Percentiles rank a stretch among this genome's conserved stretches.
Evolutionary conservation across 2,113 vertebrate species (phyloP).

Genomic region (Egretta garzetta): DNA sequence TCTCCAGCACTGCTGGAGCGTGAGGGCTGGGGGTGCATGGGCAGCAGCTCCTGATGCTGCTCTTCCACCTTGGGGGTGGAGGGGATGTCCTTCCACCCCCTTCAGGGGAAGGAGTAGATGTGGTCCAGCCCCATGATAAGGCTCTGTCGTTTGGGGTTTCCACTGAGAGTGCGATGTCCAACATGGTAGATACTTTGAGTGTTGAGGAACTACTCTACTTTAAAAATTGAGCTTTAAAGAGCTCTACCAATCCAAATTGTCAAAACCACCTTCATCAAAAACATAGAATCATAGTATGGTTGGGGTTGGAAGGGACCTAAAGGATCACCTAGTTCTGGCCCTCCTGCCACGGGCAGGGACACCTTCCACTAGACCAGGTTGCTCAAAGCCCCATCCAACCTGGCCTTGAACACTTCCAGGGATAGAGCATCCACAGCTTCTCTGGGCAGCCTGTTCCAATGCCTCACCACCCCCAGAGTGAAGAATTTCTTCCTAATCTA

Average conservation of each 20-base stretch:
- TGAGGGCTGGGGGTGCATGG: not conserved
- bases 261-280: not conserved
- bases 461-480: too few species aligned
- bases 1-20: not conserved
- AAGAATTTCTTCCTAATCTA: not conserved
- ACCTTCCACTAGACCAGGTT: too few species aligned
- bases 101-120: not conserved
- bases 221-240: not conserved
- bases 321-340: not conserved
- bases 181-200: not conserved
- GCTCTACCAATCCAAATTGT: not conserved
- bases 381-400: too few species aligned
- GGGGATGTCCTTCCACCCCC: not conserved
- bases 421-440: too few species aligned
- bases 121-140: not conserved
- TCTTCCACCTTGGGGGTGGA: not conserved
- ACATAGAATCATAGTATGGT: not conserved
- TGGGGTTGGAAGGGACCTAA: not conserved
- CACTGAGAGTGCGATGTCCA: not conserved
- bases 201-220: not conserved
- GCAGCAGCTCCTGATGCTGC: not conserved
- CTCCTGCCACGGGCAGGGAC: not conserved
- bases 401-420: too few species aligned
- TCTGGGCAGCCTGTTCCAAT: too few species aligned
- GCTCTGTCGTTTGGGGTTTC: not conserved